Evolutionary conservation across 1,140 invertebrate genomes (phyloP).

Genomic region (Drosophila insularis): DNA sequence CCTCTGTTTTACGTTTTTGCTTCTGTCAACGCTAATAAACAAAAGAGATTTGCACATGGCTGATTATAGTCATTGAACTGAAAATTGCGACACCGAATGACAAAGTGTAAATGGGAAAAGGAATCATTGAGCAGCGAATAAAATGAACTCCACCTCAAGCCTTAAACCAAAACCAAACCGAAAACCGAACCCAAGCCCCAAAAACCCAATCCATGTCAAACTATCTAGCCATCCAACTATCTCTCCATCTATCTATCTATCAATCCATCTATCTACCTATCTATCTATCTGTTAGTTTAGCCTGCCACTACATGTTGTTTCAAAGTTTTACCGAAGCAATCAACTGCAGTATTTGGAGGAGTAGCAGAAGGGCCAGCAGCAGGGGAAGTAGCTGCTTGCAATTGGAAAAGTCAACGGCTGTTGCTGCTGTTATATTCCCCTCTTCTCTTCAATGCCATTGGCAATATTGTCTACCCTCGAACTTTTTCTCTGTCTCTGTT

Average conservation of each 20-base stretch:
- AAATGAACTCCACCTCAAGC: background rate
- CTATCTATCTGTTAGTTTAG: slow-evolving; percentile 39
- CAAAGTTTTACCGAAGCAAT: slow-evolving; percentile 56
- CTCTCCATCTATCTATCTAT: slow-evolving; percentile 15
- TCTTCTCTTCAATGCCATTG: slow-evolving; percentile 37
- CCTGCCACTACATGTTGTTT: slow-evolving; percentile 38
- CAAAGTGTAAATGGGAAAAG: slow-evolving; percentile 26
- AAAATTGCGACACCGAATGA: slow-evolving; percentile 29
- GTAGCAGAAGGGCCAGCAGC: background rate
- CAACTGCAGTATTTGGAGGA: slow-evolving; percentile 16
- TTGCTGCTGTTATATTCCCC: background rate
- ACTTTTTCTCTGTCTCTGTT: background rate
- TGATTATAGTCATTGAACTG: slow-evolving; percentile 59
- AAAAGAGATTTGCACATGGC: slow-evolving; percentile 46
- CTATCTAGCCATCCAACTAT: background rate
- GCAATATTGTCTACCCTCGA: slow-evolving; percentile 37
- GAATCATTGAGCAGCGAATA: background rate
- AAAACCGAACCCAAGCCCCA: background rate
- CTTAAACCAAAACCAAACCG: no score
- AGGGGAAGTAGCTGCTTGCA: slow-evolving; percentile 24
- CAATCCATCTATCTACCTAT: slow-evolving; percentile 3
- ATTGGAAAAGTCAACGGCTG: slow-evolving; percentile 55
- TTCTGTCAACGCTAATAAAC: slow-evolving; percentile 39
- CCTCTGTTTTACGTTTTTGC: background rate
- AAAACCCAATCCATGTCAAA: background rate